Percentiles rank a stretch among this genome's conserved stretches.
Evolutionary conservation across 1,140 invertebrate genomes (phyloP).

Genomic region (Homarus americanus): DNA sequence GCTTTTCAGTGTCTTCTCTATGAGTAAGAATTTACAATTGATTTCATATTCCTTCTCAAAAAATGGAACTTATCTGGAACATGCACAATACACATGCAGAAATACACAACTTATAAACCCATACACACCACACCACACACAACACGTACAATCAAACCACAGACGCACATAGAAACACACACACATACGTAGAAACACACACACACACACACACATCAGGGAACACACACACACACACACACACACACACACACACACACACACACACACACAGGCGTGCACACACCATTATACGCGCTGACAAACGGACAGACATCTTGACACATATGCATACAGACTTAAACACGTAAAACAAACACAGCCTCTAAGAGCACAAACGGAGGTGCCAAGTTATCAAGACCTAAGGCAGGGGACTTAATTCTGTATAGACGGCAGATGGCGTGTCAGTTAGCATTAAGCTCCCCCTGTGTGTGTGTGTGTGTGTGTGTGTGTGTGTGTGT

Average conservation of each 20-base stretch:
- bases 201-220: not conserved
- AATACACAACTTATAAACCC: not conserved
- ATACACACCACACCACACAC: not conserved
- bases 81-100: too few species aligned
- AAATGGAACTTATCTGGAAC: too few species aligned
- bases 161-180: too few species aligned
- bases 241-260: not conserved
- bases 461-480: too few species aligned
- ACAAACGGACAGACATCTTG: constrained; percentile 12
- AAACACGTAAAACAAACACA: constrained; percentile 39
- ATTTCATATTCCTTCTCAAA: too few species aligned
- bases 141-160: too few species aligned
- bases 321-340: constrained; percentile 27
- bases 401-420: not conserved
- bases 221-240: not conserved
- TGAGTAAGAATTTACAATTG: too few species aligned
- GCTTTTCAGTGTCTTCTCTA: too few species aligned
- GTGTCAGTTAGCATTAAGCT: not conserved
- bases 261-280: constrained; percentile 2
- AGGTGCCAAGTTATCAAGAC: not conserved
- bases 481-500: constrained; percentile 27
- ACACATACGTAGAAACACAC: too few species aligned
- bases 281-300: constrained; percentile 11
- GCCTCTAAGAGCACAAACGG: not conserved
- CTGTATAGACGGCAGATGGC: not conserved